A percentile compares a stretch with the other conserved stretches of the same genome.
Evolutionary conservation across 2,888 invertebrate species (phyloP).

Genomic region (Busseola fusca): DNA sequence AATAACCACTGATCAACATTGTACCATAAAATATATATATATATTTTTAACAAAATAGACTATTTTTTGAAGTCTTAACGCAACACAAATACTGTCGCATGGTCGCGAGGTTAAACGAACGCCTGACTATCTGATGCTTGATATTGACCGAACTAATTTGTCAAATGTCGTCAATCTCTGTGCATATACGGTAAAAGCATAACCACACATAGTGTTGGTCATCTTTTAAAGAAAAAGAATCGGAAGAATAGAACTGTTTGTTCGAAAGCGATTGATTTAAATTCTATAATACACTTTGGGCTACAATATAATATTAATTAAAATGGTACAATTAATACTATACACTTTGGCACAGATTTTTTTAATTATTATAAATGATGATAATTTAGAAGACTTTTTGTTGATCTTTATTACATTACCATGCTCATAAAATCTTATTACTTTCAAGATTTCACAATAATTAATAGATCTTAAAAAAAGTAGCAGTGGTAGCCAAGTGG

Average conservation of each 20-base stretch:
- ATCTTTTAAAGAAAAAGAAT: constrained; percentile 1
- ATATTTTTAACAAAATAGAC: constrained; percentile 5
- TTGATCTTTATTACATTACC: background rate
- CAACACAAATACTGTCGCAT: constrained; percentile 41
- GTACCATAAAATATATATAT: constrained; percentile 9
- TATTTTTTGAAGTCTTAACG: constrained; percentile 34
- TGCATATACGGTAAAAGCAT: constrained; percentile 15
- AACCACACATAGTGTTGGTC: background rate
- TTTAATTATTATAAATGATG: background rate
- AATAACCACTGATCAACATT: constrained; percentile 42
- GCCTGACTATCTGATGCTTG: constrained; percentile 40
- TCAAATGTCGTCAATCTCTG: constrained; percentile 37
- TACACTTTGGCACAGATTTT: too few species aligned
- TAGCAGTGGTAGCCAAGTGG: too few species aligned
- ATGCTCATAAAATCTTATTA: background rate
- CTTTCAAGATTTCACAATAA: background rate
- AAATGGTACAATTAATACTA: too few species aligned
- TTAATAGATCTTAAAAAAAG: background rate
- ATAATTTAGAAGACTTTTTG: background rate
- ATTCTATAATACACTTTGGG: background rate
- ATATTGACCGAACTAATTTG: constrained; percentile 54
- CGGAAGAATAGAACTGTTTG: background rate
- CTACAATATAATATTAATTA: too few species aligned
- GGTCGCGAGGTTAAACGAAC: constrained; percentile 8
- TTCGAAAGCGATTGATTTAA: background rate